Conservation (phyloP, 2,113 vertebrate genomes). For the Anhinga anhinga region DNA sequence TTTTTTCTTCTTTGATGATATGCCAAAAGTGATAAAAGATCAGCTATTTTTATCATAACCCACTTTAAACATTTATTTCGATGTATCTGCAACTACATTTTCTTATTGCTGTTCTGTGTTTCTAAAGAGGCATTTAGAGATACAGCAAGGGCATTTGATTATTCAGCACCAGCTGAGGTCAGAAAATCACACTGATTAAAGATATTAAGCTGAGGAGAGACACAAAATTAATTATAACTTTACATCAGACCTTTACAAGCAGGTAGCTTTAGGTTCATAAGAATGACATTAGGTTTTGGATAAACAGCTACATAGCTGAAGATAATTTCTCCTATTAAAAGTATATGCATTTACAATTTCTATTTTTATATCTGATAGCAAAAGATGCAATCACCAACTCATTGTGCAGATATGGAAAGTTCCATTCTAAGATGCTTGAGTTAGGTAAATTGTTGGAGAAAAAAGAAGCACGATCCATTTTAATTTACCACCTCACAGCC, state of each 20-base stretch:
- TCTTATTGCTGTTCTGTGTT: background rate
- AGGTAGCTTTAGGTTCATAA: background rate
- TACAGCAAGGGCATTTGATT: background rate
- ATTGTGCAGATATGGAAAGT: background rate
- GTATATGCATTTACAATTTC: background rate
- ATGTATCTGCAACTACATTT: background rate
- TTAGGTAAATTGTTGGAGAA: background rate
- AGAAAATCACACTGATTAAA: slow-evolving; percentile 28
- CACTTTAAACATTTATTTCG: background rate
- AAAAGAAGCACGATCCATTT: background rate
- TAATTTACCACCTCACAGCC: background rate
- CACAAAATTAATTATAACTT: slow-evolving; percentile 37
- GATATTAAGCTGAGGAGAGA: background rate
- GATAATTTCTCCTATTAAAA: slow-evolving; percentile 27
- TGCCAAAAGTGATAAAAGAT: background rate
- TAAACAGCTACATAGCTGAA: slow-evolving; percentile 26
- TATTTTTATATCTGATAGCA: background rate
- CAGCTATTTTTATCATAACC: background rate
- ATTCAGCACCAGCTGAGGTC: background rate
- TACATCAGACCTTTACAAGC: slow-evolving; percentile 1
- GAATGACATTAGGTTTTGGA: slow-evolving; percentile 24
- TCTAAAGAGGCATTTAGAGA: background rate
- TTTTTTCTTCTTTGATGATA: slow-evolving; percentile 39
- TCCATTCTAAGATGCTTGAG: background rate
- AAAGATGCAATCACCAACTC: background rate